Conservation (phyloP, 2,888 invertebrate species). For the Baccha elongata region DNA sequence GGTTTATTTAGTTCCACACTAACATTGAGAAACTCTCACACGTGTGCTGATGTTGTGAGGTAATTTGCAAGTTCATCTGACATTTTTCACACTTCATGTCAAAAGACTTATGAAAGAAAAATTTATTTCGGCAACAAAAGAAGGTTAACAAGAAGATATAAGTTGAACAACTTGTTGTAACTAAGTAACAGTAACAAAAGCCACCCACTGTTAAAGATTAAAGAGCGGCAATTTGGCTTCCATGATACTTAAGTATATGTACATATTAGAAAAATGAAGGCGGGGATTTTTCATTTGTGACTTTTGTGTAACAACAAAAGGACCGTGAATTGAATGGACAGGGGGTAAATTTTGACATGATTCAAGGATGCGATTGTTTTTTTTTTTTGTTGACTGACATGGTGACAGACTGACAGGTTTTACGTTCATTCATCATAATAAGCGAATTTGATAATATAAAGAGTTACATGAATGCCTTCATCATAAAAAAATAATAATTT, state of each 20-base stretch:
- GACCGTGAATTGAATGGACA: background rate
- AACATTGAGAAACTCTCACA: background rate
- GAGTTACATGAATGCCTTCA: background rate
- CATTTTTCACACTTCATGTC: background rate
- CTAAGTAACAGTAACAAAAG: conserved; percentile 4
- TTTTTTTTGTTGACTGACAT: background rate
- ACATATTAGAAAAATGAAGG: background rate
- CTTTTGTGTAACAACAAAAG: background rate
- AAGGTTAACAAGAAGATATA: conserved; percentile 4
- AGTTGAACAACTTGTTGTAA: conserved; percentile 23
- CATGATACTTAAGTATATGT: background rate
- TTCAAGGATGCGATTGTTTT: background rate
- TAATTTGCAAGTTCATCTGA: background rate
- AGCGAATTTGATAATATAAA: background rate
- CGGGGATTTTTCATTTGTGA: background rate
- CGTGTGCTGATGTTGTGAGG: background rate
- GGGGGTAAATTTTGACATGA: background rate
- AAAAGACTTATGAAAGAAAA: conserved; percentile 4
- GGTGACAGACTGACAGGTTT: background rate
- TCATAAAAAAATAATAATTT: too few relatives aligned
- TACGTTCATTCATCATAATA: background rate
- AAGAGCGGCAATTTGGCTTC: background rate
- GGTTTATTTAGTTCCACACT: background rate
- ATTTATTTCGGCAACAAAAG: conserved; percentile 19
- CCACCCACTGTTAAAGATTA: background rate